Evolutionary conservation across 2,888 invertebrate species (phyloP).

Genomic region (Stenolophus ochropezus): DNA sequence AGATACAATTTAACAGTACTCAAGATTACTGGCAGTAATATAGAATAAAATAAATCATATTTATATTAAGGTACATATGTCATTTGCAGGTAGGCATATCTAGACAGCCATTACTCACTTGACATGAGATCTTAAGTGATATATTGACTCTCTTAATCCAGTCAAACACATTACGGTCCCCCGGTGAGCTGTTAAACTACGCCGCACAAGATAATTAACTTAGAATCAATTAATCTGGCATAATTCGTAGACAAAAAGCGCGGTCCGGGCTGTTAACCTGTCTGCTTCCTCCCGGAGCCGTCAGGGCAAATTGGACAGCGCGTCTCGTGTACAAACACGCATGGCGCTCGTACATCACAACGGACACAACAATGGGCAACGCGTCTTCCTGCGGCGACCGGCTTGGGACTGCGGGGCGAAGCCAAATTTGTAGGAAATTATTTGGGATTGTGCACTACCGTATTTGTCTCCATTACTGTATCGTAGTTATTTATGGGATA

Average conservation of each 20-base stretch:
- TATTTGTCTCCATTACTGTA: not conserved
- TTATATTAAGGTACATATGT: not conserved
- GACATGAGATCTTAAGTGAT: not conserved
- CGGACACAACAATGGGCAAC: slow-evolving; percentile 11
- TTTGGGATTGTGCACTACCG: not conserved
- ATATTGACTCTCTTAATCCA: slow-evolving; percentile 24
- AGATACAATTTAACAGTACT: not conserved
- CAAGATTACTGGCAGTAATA: no score
- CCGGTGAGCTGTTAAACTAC: slow-evolving; percentile 5
- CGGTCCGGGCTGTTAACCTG: not conserved
- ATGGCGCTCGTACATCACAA: slow-evolving; percentile 9
- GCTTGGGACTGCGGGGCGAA: not conserved
- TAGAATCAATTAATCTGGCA: slow-evolving; percentile 25
- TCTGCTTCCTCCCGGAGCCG: slow-evolving; percentile 11
- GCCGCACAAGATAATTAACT: slow-evolving; percentile 17
- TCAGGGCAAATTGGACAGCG: slow-evolving; percentile 31
- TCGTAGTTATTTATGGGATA: no score
- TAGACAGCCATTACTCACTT: not conserved
- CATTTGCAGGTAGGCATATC: not conserved
- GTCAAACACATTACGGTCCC: slow-evolving; percentile 9
- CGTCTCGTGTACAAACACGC: slow-evolving; percentile 35
- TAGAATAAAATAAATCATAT: not conserved
- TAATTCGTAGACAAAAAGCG: slow-evolving; percentile 9
- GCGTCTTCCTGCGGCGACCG: not conserved
- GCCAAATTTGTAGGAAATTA: not conserved